These are phyloP conservation scores for Drosophila pullipes DNA, from an alignment of 2,888 invertebrate species.

Conservation along the genomic window DNA sequence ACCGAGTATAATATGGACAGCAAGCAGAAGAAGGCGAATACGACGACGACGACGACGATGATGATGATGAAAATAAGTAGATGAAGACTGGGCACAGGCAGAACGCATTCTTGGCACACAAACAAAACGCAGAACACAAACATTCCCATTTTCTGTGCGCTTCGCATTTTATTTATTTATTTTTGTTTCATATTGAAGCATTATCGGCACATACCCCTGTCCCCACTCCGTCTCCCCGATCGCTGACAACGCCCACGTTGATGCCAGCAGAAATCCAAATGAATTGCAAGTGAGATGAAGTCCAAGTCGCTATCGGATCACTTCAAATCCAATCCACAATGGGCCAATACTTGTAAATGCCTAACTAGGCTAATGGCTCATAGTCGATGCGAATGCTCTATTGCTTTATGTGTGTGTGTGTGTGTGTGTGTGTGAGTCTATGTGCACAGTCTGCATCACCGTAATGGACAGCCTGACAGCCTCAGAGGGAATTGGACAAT, in stretches of 20 bases:
- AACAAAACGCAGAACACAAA: conserved; percentile 64
- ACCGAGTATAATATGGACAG: conserved; percentile 21
- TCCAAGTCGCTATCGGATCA: conserved; percentile 37
- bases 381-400: conserved; percentile 41
- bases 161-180: conserved; percentile 48
- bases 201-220: conserved; percentile 36
- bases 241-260: conserved; percentile 7
- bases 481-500: conserved; percentile 19
- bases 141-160: conserved; percentile 52
- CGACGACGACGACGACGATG: conserved; percentile 1
- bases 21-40: not conserved
- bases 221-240: not conserved
- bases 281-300: conserved; percentile 46
- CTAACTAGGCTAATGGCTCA: conserved; percentile 56
- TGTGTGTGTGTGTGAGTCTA: not conserved
- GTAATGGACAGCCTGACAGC: conserved; percentile 10
- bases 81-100: conserved; percentile 13
- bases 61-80: conserved; percentile 1
- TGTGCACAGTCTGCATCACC: not conserved
- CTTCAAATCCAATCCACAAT: conserved; percentile 17
- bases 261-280: conserved; percentile 37
- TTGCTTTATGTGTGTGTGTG: conserved; percentile 3
- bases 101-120: conserved; percentile 64
- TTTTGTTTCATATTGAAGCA: conserved; percentile 51
- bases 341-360: conserved; percentile 15